phyloP scores from a whole-genome alignment of 2,888 invertebrate species.

The Amblyteles armatorius region DNA sequence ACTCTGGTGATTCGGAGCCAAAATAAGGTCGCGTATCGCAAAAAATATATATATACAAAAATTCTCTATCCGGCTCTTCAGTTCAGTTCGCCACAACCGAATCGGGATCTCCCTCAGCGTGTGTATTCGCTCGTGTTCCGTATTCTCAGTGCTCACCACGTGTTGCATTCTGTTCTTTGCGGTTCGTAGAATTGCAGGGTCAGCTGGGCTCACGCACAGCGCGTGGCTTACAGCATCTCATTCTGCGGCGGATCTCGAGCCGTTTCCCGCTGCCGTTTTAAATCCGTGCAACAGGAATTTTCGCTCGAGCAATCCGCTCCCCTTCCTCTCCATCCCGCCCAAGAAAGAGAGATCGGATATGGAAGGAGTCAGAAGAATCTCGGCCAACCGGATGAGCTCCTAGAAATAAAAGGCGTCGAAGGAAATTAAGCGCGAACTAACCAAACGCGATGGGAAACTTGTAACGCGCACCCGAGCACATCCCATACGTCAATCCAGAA shows the following conservation, averaged over 20 bases:
- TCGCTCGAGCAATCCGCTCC: conserved; percentile 72
- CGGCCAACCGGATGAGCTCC: neutral
- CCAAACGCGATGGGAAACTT: neutral
- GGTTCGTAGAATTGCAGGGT: conserved; percentile 74
- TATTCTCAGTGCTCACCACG: conserved; percentile 56
- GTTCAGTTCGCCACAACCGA: conserved; percentile 57
- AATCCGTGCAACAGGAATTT: conserved; percentile 76
- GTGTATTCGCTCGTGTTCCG: conserved; percentile 50
- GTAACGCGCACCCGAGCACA: neutral
- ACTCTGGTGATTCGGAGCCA: no score
- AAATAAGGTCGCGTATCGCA: neutral
- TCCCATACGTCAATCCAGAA: neutral
- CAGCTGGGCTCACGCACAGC: conserved; percentile 30
- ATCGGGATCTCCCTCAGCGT: conserved; percentile 70
- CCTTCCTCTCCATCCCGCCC: neutral
- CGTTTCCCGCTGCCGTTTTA: conserved; percentile 24
- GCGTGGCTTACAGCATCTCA: conserved; percentile 10
- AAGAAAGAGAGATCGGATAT: neutral
- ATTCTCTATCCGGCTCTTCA: conserved; percentile 45
- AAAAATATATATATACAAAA: neutral
- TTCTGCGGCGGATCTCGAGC: conserved; percentile 15
- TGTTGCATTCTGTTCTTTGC: conserved; percentile 73
- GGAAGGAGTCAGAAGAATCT: neutral
- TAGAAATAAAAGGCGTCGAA: neutral
- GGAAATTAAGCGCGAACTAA: neutral